Base-by-base conservation (phyloP, 2,888 invertebrate species). In the Caenorhabditis virilis region DNA sequence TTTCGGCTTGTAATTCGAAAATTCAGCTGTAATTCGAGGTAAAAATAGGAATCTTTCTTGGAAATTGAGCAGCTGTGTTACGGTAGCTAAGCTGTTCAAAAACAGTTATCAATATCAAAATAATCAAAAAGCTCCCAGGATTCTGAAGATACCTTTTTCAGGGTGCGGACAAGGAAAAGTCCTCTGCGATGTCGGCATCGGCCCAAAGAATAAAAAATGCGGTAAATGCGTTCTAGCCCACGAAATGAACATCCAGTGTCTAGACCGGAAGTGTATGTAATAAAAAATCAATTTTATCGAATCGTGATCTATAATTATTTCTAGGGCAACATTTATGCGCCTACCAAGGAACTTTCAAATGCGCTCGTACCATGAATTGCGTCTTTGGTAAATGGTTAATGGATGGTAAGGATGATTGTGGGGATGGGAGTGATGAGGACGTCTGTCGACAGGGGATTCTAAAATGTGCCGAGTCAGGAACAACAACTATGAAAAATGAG, bases 341-440 rank as follows among this genome's bases (percentile, higher is more conserved):
- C 7, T 72, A 76, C 23, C 56, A 64, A 11, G 51, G 63, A 25
- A 67, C 75, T 0, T 60, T 71, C 36, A 65, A 72, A 51, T 79
- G 79, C 42, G 59, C 60, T 11, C 58, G 57, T 18, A 79, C 72
- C 2, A 46, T 53, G 42, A 80, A 80, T 57, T 80, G 80, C 41
- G 74, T 80, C 0, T 72, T 74, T 33, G 54, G 52, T 2, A 63
- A 72, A 36, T 80, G 80, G 80, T 41, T 80, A 26, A 69, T 69
- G 54, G 79, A 80, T 43, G 78, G 78, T 6, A 64, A 62, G 22
- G 66, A 80, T 48, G 80, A 79, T 43, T 80, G 80, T 58, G 78
- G 77, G 18, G 80, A 80, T 62, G 70, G 72, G 7, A 72, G 72
- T 42, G 78, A 79, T 58, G 78, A 79, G 57, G 67, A 62, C 48